Evolutionary conservation across 2,797 vertebrate species (phyloP), one percentile per base, ranked within the genome.

Genomic region (Sparidentex hasta): DNA sequence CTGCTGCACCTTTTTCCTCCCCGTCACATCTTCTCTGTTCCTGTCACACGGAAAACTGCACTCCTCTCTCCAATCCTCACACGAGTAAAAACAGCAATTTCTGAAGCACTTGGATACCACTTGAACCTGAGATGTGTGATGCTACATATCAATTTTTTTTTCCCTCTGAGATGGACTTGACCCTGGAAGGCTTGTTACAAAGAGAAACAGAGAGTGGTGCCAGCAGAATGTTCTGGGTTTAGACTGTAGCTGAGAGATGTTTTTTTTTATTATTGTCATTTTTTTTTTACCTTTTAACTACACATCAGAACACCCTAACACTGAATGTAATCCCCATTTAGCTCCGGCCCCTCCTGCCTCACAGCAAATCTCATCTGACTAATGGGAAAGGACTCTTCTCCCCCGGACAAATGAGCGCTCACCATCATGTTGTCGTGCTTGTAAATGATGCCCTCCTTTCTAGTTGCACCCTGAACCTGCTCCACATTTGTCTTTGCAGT

Each of bases 81-180:
- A 14, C 48, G 61, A 72, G 62, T 25, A 56, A 71, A 83, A 80
- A 78, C 64, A 29, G 70, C 57, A 71, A 64, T 82, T 83, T 83
- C 50, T 41, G 63, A 71, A 66, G 54, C 73, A 68, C 78, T 83
- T 13, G 5, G 61, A 81, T 25, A 77, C 57, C 55, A 61, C 74
- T 87, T 7, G 5, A 72, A 78, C 76, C 78, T 65, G 38, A 86
- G 33, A 85, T 58, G 58, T 58, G 59, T 51, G 74, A 78, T 33
- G 25, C 70, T 65, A 41, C 68, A 58, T 47, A 75, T 86, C 73
- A 29, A 74, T 90, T 89, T 81, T 72, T 77, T 27, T 3, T 3
- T 2, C 3, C 2, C 73, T 71, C 56, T 70, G 61, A 81, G 76
- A 86, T 74, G 69, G 76, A 75, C 82, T 82, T 84, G 83, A 88